Percentiles rank a stretch among this genome's conserved stretches.
Evolutionary conservation across 1,140 invertebrate genomes (phyloP).

Genomic region (Eciton burchellii): DNA sequence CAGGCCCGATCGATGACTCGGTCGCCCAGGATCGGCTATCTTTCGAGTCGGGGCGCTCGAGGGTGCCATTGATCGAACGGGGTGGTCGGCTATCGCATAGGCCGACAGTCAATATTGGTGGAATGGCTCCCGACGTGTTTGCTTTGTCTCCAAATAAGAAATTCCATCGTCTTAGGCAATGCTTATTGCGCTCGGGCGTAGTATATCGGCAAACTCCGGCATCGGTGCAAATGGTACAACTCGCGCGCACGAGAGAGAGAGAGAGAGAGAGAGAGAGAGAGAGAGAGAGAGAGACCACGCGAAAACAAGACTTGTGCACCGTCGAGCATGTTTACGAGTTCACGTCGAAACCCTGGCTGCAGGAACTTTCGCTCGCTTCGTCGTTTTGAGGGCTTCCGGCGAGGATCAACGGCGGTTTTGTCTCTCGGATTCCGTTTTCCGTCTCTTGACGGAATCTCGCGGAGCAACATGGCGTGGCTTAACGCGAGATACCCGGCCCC

Average conservation of each 20-base stretch:
- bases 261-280: too few relatives aligned
- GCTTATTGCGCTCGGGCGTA: slow-evolving; percentile 36
- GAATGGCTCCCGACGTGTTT: slow-evolving; percentile 56
- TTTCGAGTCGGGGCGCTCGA: neutral
- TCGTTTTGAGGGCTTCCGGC: too few relatives aligned
- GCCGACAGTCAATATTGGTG: slow-evolving; percentile 61
- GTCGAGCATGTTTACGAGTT: too few relatives aligned
- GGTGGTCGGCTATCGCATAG: slow-evolving; percentile 25
- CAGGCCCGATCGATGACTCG: slow-evolving; percentile 4
- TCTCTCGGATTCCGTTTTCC: too few relatives aligned
- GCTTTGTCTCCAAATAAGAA: slow-evolving; percentile 50
- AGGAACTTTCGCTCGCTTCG: too few relatives aligned
- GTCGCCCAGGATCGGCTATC: neutral
- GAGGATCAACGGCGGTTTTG: too few relatives aligned
- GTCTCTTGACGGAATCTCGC: neutral
- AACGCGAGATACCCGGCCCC: neutral
- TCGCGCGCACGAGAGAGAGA: too few relatives aligned
- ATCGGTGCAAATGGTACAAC: neutral
- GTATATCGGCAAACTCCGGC: neutral
- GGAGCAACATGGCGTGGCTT: neutral
- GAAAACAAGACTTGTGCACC: too few relatives aligned
- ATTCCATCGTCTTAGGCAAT: slow-evolving; percentile 23
- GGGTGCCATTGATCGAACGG: slow-evolving; percentile 36
- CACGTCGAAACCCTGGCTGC: too few relatives aligned
- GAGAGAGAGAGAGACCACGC: too few relatives aligned